Evolutionary conservation across 2,113 vertebrate genomes (phyloP).

Genomic region (Eolophus roseicapilla): DNA sequence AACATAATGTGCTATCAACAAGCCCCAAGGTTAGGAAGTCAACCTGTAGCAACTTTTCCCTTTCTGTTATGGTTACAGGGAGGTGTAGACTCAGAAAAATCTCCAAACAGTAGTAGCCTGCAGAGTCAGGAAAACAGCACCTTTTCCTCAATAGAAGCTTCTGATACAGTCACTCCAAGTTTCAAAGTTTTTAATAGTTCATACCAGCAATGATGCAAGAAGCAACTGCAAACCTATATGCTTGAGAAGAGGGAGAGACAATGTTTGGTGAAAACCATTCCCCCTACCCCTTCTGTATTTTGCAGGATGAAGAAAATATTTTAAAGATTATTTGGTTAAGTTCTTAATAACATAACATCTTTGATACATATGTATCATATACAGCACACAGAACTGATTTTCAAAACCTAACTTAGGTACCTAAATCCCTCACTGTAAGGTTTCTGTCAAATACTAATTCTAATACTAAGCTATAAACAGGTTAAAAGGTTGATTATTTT

Average conservation of each 20-base stretch:
- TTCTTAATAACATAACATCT: background rate
- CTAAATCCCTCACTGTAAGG: background rate
- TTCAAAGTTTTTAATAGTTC: background rate
- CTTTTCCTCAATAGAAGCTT: background rate
- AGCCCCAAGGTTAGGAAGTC: background rate
- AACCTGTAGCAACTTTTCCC: background rate
- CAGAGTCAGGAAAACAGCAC: background rate
- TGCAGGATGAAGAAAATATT: background rate
- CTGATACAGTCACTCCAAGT: background rate
- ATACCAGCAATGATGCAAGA: background rate
- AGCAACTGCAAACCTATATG: background rate
- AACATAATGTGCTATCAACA: background rate
- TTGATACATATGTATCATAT: background rate
- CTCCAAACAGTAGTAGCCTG: background rate
- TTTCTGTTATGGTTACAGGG: background rate
- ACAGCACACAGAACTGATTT: background rate
- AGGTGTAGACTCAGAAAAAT: background rate
- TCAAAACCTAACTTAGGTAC: background rate
- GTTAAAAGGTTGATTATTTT: background rate
- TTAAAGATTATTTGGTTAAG: background rate
- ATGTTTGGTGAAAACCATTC: background rate
- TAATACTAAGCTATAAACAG: background rate
- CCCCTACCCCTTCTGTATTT: rapidly evolving
- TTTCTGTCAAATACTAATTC: background rate
- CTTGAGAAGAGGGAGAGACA: background rate